Base-by-base conservation (phyloP, 2,113 vertebrate genomes). In the Gadus macrocephalus region DNA sequence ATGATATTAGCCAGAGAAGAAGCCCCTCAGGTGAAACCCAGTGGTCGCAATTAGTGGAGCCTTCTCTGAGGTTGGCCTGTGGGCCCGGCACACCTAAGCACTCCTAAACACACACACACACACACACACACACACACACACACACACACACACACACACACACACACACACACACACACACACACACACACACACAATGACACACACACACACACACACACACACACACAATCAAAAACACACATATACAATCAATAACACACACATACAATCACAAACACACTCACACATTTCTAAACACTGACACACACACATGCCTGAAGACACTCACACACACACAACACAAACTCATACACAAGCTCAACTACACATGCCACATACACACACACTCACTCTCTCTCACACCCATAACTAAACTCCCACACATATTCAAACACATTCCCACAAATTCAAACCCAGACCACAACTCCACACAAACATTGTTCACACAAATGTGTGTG, bases 41-140 rank as follows among this genome's bases (percentile, higher is more conserved):
- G 86, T 80, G 86, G 91, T 90, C 72, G 81, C 90, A 93, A 92
- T 93, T 92, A 93, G 89, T 78, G 75, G 68, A 83, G 79, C 74
- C 42, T 83, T 87, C 81, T 86, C 74, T 17, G 72, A 88, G 83
- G 77, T 87, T 89, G 83, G 86, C 85, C 86, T 81, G 66, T 86
- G 84, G 78, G 82, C 87, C 67, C 74, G 15, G 15, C 49, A 66
- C 62, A 71, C 70, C 67, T 25, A 67, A 62, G 61, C 63, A 22
- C 68, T 70, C 70, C 66, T 69, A 72, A 64, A 42, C 11, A 15
- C 63, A 71, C 17, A 20, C 62, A 25, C 65, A 75, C 69, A 35
- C 71, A 62, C 25, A 28, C 53, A 71, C 53, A 31, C 66, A 53
- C 61, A 65, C 62, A 31, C 53, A 74, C 71, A 62, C 73, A 62